Conservation (phyloP, 2,797 vertebrate species). For the Chaenodraco wilsoni region DNA sequence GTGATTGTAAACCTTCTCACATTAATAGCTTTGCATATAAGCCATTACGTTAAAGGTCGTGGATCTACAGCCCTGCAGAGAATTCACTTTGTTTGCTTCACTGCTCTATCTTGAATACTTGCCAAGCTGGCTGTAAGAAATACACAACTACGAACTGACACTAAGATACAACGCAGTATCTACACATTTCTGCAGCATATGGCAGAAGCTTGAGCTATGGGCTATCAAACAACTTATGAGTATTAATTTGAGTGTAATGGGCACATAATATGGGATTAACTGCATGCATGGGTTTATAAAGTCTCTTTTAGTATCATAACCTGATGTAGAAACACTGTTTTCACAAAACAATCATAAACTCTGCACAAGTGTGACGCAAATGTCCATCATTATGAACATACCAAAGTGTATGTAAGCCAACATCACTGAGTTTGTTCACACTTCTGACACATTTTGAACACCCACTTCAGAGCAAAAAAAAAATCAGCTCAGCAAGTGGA, state of each 20-base stretch:
- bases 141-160: slow-evolving; percentile 14
- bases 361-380: slow-evolving; percentile 21
- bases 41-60: slow-evolving; percentile 65
- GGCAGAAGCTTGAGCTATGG: background rate
- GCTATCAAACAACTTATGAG: slow-evolving; percentile 4
- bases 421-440: slow-evolving; percentile 55
- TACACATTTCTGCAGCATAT: slow-evolving; percentile 18
- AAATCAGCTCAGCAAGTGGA: slow-evolving; percentile 33
- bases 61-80: slow-evolving; percentile 49
- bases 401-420: slow-evolving; percentile 46
- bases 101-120: slow-evolving; percentile 44
- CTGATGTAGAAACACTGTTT: slow-evolving; percentile 6
- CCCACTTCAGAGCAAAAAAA: slow-evolving; percentile 41
- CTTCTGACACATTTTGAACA: slow-evolving; percentile 46
- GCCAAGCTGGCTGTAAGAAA: slow-evolving; percentile 24
- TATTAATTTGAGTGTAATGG: slow-evolving; percentile 24
- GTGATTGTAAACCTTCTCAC: slow-evolving; percentile 22
- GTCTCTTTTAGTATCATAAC: slow-evolving; percentile 13
- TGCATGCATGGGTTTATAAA: slow-evolving; percentile 1
- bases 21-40: slow-evolving; percentile 50
- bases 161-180: slow-evolving; percentile 16
- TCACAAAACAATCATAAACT: slow-evolving; percentile 2
- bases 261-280: slow-evolving; percentile 13
- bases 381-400: slow-evolving; percentile 22
- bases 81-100: slow-evolving; percentile 40